Evolutionary conservation across 2,888 invertebrate species (phyloP), one percentile per base, ranked within the genome.

Genomic region (Cloeon dipterum): DNA sequence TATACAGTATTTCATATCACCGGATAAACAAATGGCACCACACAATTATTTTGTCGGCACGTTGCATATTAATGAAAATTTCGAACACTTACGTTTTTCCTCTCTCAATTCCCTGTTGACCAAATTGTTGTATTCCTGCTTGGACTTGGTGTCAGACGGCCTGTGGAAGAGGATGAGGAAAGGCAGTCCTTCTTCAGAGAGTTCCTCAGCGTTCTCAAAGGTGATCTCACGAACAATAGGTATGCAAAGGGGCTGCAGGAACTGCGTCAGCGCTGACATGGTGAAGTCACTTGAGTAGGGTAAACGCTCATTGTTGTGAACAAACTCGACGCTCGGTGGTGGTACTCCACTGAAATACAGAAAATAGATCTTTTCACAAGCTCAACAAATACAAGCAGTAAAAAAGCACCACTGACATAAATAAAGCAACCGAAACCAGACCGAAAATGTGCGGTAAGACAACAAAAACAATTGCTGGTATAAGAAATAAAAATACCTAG

Each of bases 131-230:
- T 74, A 99, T 47, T 70, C 66, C 54, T 88, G 86, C 35, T 93
- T 74, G 47, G 77, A 81, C 14, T 78, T 75, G 48, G 78, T 78
- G 48, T 85, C 78, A 42, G 64, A 63, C 0, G 86, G 78, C 44
- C 73, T 62, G 52, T 98, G 88, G 62, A 99, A 99, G 29, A 99
- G 62, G 46, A 99, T 96, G 25, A 99, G 66, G 64, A 99, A 98
- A 4, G 98, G 98, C 48, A 98, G 58, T 21, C 96, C 96, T 61
- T 98, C 98, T 57, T 96, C 96, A 0, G 96, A 96, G 18, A 96
- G 59, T 57, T 96, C 96, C 59, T 98, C 98, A 2, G 98, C 98
- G 65, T 99, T 99, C 59, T 96, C 94, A 58, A 99, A 99, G 0
- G 96, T 99, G 41, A 99, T 98, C 59, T 98, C 96, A 38, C 98